These are phyloP conservation scores for Oxyscelio sp. DNA, from an alignment of 2,888 invertebrate species.

Conservation along the genomic window DNA sequence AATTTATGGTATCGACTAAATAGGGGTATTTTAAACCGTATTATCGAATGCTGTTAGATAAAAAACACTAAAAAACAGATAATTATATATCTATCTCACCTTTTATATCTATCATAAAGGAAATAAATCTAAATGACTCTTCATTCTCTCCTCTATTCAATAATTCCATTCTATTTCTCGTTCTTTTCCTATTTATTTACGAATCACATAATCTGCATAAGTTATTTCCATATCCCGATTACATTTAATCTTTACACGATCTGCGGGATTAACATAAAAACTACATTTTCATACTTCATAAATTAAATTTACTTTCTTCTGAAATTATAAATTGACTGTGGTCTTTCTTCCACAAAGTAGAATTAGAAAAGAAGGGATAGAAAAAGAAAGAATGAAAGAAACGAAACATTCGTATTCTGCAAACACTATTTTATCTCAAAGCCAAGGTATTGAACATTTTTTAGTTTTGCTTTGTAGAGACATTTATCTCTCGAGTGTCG, in stretches of 20 bases:
- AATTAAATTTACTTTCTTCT: conserved; percentile 38
- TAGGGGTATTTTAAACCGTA: no score
- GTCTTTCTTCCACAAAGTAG: conserved; percentile 23
- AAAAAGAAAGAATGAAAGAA: conserved; percentile 29
- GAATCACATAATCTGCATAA: conserved; percentile 56
- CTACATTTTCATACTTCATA: conserved; percentile 56
- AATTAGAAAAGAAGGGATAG: conserved; percentile 9
- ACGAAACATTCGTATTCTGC: conserved; percentile 46
- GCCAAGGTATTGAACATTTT: conserved; percentile 80
- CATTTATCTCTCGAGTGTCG: conserved; percentile 87
- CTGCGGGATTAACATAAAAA: conserved; percentile 56
- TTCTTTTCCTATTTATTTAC: conserved; percentile 23
- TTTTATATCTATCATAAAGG: no score
- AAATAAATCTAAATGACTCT: no score
- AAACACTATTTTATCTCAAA: conserved; percentile 62
- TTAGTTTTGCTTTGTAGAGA: conserved; percentile 82
- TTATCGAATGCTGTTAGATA: no score
- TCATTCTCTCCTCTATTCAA: no score
- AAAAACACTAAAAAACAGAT: no score
- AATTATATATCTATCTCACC: no score
- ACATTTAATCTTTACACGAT: conserved; percentile 61
- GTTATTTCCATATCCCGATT: conserved; percentile 54
- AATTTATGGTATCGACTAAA: no score
- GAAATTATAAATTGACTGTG: conserved; percentile 52
- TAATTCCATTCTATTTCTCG: no score